Conservation (phyloP, 2,113 vertebrate species). For the Leucopsar rothschildi region DNA sequence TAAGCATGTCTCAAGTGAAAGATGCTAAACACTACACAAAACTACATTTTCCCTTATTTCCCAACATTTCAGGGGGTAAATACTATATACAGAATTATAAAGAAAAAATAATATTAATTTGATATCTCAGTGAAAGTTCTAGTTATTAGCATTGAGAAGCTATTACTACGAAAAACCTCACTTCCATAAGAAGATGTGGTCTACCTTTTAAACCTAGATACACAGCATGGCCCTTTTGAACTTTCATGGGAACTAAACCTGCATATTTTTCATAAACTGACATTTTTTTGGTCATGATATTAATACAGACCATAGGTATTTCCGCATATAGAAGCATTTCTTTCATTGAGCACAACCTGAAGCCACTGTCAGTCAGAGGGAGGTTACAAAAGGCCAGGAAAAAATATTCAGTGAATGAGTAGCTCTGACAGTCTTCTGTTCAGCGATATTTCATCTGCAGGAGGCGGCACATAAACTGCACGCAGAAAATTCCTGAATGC, state of each 20-base stretch:
- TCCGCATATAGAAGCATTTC: not conserved
- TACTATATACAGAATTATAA: not conserved
- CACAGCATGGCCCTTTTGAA: not conserved
- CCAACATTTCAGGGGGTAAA: not conserved
- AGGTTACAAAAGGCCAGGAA: not conserved
- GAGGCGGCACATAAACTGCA: not conserved
- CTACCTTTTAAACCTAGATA: not conserved
- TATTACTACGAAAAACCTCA: not conserved
- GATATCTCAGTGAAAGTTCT: not conserved
- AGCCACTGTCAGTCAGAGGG: not conserved
- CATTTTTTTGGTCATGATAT: not conserved
- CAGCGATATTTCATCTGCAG: not conserved
- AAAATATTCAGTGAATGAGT: not conserved
- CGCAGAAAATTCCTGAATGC: conserved; percentile 15
- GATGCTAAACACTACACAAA: not conserved
- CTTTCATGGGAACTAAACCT: not conserved
- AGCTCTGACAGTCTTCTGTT: not conserved
- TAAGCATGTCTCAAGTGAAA: not conserved
- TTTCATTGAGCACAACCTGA: not conserved
- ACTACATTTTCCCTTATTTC: not conserved
- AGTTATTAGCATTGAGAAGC: not conserved
- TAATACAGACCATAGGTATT: not conserved
- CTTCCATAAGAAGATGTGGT: not conserved
- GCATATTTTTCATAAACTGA: not conserved
- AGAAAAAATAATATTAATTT: not conserved